These are phyloP conservation scores for Strigamia transsilvanica DNA, from an alignment of 2,888 invertebrate species.

Conservation along the genomic window DNA sequence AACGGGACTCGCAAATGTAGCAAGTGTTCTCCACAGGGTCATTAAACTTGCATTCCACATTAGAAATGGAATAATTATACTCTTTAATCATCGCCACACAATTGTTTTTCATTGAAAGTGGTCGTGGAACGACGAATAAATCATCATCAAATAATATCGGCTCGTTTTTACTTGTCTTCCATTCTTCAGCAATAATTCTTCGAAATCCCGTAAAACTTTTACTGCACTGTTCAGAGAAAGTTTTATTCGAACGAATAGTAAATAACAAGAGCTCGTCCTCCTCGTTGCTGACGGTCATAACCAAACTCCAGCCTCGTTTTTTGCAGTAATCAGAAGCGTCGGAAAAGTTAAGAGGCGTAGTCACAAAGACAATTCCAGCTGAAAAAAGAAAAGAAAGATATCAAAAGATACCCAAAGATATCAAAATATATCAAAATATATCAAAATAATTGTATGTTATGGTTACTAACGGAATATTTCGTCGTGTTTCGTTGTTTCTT, in stretches of 20 bases:
- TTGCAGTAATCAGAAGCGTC: neutral
- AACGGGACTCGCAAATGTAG: conserved; percentile 6
- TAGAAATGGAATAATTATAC: conserved; percentile 3
- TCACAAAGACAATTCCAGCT: neutral
- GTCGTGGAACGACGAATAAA: neutral
- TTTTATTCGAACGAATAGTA: neutral
- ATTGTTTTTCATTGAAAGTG: neutral
- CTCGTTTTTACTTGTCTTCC: neutral
- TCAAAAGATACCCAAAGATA: too few relatives aligned
- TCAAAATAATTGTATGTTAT: too few relatives aligned
- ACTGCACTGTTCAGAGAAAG: neutral
- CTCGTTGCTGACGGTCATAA: neutral
- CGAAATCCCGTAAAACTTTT: neutral
- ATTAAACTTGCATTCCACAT: neutral
- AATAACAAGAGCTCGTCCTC: neutral
- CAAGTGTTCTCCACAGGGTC: neutral
- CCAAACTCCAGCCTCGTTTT: neutral
- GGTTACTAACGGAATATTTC: too few relatives aligned
- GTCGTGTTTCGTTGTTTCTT: too few relatives aligned
- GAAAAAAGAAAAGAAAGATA: neutral
- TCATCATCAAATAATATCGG: neutral
- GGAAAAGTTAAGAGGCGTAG: neutral
- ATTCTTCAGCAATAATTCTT: neutral
- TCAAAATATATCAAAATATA: too few relatives aligned
- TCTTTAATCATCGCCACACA: neutral